Evolutionary conservation across 2,888 invertebrate genomes (phyloP).

Genomic region (Silvanus unidentatus): DNA sequence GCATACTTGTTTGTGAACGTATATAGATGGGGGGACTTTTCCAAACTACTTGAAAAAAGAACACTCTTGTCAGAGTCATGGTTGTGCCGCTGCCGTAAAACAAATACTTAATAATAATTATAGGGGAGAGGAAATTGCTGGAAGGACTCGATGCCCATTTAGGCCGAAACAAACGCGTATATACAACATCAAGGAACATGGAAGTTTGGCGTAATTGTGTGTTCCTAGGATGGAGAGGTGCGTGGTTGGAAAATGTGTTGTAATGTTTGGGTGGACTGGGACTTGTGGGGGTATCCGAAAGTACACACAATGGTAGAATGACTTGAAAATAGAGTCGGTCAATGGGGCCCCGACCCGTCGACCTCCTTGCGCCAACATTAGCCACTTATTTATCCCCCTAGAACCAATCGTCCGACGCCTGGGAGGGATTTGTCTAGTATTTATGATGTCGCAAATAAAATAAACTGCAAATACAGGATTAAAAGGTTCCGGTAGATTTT

Average conservation of each 20-base stretch:
- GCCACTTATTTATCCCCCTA: slow-evolving; percentile 12
- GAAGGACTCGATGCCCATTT: no score
- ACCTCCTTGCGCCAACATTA: slow-evolving; percentile 12
- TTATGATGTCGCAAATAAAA: slow-evolving; percentile 24
- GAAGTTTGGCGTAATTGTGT: slow-evolving; percentile 5
- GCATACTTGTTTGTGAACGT: no score
- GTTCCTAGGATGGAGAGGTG: slow-evolving; percentile 1
- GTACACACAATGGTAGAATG: neutral
- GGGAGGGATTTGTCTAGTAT: slow-evolving; percentile 11
- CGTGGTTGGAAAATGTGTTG: slow-evolving; percentile 4
- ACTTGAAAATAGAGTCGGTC: slow-evolving; percentile 7
- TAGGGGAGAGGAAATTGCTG: no score
- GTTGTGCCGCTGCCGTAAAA: no score
- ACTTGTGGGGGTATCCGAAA: slow-evolving; percentile 1
- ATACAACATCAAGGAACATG: slow-evolving; percentile 10
- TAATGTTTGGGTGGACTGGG: neutral
- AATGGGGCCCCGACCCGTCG: slow-evolving; percentile 10
- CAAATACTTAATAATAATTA: no score
- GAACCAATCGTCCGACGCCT: slow-evolving; percentile 6
- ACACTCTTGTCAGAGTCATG: no score
- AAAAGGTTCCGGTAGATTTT: slow-evolving; percentile 23
- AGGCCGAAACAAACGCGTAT: slow-evolving; percentile 4
- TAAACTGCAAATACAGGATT: slow-evolving; percentile 22
- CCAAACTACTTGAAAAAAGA: no score
- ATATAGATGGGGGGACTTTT: no score